Base-by-base conservation (phyloP, 2,888 invertebrate species). In the Eumerus sabulonum region DNA sequence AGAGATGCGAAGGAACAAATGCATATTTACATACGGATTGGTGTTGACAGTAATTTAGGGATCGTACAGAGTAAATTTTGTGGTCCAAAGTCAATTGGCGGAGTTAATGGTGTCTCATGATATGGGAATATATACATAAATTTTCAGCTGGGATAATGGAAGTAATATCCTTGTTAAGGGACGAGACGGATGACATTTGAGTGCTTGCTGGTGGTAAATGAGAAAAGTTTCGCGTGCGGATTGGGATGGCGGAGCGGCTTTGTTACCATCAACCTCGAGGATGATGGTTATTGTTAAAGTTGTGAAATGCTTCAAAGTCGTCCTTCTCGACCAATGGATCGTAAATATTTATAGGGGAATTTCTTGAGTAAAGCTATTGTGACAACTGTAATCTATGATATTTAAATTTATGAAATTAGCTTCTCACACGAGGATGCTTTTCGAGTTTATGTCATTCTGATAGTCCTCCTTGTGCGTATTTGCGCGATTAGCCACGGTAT, bases 21-120 rank as follows among this genome's bases (percentile, higher is more conserved):
- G 16, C 16, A 66, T 56, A 62, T 47, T 62, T 57, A 64, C 64
- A 70, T 70, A 70, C 13, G 66, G 66, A 71, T 71, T 62, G 60
- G 17, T 63, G 67, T 47, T 72, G 67, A 63, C 67, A 66, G 66
- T 66, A 51, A 57, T 57, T 56, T 62, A 42, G 56, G 76, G 72
- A 71, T 67, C 62, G 53, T 5, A 64, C 19, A 14, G 14, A 45
- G 14, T 36, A 42, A 59, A 63, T 53, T 16, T 47, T 56, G 71
- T 40, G 66, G 76, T 72, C 51, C 17, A 27, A 56, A 71, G 76
- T 71, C 71, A 71, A 76, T 60, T 71, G 64, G 16, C 53, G 18
- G n/a, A 50, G 59, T 59, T 54, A 60, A 70, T 42, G 53, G 54
- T 50, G 17, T 44, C 38, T 53, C 13, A 70, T 70, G 64, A 59